These are phyloP conservation scores for Pocillopora grandis DNA, from an alignment of 92 coral and sea anemone species.

Conservation along the genomic window DNA sequence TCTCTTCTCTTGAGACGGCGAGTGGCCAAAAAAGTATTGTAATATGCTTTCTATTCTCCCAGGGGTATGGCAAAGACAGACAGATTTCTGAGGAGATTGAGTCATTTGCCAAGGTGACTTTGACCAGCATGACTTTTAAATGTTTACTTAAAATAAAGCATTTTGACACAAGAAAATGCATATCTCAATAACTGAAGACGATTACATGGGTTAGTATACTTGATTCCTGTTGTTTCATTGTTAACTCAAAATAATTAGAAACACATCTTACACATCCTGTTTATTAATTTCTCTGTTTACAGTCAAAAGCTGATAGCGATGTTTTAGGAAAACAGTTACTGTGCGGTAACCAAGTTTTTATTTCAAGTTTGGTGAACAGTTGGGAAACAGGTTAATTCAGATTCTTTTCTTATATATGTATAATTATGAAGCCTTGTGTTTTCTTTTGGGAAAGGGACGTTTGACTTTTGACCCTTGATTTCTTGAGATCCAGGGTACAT, in stretches of 20 bases:
- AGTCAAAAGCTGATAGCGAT: constrained; percentile 69
- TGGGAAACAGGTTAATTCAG: constrained; percentile 69
- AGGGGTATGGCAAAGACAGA: constrained; percentile 49
- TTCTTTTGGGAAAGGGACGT: too few species aligned
- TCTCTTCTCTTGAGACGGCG: too few species aligned
- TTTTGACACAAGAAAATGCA: too few species aligned
- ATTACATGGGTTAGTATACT: too few species aligned
- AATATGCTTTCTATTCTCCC: not conserved
- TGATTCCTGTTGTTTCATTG: too few species aligned
- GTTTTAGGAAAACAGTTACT: constrained; percentile 69
- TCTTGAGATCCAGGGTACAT: too few species aligned
- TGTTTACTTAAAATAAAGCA: too few species aligned
- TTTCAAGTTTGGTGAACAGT: constrained; percentile 57
- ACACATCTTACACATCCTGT: not conserved
- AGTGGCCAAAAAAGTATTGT: not conserved
- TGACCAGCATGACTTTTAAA: too few species aligned
- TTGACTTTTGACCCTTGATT: too few species aligned
- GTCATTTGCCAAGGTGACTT: constrained; percentile 52
- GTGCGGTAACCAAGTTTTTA: constrained; percentile 59
- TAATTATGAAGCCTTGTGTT: too few species aligned
- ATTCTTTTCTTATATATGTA: too few species aligned
- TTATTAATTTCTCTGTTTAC: not conserved
- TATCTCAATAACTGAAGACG: too few species aligned
- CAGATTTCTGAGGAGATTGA: constrained; percentile 35
- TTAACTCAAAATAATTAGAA: not conserved